Conservation (phyloP, 2,113 vertebrate genomes). For the Planiliza haematocheilus region DNA sequence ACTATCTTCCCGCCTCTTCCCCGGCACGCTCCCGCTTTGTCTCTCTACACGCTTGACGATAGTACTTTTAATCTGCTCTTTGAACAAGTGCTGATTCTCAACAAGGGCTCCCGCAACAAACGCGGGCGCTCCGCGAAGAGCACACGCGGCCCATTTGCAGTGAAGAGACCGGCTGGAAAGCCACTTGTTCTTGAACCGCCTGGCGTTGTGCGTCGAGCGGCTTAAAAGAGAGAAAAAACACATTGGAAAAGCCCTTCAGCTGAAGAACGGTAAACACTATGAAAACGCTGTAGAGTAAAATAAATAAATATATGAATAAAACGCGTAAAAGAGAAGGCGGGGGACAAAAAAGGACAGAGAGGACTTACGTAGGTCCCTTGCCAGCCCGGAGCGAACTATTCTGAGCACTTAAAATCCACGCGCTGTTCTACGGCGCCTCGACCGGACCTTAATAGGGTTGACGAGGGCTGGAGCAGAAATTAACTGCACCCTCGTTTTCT, state of each 20-base stretch:
- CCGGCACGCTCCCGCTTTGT: not conserved
- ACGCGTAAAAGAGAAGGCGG: too few relatives aligned
- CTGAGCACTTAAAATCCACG: not conserved
- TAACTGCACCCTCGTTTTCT: not conserved
- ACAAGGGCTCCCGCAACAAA: slow-evolving; percentile 36
- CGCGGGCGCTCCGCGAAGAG: slow-evolving; percentile 1
- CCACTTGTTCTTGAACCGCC: slow-evolving; percentile 23
- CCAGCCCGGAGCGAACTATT: not conserved
- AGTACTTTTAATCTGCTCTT: slow-evolving; percentile 47
- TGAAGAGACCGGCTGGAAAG: slow-evolving; percentile 33
- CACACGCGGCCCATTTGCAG: slow-evolving; percentile 24
- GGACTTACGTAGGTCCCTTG: not conserved
- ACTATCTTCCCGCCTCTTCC: slow-evolving; percentile 22
- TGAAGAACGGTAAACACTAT: slow-evolving; percentile 6
- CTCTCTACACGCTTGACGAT: slow-evolving; percentile 24
- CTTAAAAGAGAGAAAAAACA: not conserved
- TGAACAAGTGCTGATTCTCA: slow-evolving; percentile 49
- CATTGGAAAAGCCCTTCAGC: slow-evolving; percentile 3
- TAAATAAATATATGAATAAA: too few relatives aligned
- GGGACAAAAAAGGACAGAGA: not conserved
- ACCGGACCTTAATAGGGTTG: not conserved
- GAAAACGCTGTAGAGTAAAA: not conserved
- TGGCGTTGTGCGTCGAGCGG: slow-evolving; percentile 18
- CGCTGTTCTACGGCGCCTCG: not conserved
- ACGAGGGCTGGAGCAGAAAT: not conserved